Conservation (phyloP, 2,113 vertebrate species). For the Mirounga angustirostris region DNA sequence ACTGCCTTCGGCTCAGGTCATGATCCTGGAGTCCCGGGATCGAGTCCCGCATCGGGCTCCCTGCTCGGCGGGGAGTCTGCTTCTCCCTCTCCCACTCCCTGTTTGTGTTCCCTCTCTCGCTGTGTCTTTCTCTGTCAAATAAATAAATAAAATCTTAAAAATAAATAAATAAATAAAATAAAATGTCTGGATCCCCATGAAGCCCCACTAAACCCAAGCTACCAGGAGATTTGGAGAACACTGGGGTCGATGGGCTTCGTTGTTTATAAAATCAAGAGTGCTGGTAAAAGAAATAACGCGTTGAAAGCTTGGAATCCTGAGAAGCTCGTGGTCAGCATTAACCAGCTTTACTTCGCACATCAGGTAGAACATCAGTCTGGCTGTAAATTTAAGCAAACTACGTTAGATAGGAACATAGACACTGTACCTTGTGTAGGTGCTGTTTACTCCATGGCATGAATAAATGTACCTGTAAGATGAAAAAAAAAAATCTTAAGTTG, state of each 20-base stretch:
- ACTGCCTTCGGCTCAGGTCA: too few relatives aligned
- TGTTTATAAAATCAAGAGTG: slow-evolving; percentile 93
- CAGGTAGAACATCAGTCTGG: not conserved
- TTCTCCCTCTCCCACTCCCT: too few relatives aligned
- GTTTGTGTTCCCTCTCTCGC: too few relatives aligned
- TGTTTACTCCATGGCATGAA: not conserved
- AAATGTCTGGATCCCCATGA: slow-evolving; percentile 84
- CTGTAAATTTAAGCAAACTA: not conserved
- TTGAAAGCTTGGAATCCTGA: not conserved
- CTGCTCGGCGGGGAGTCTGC: too few relatives aligned
- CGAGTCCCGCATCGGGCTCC: too few relatives aligned
- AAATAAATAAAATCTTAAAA: too few relatives aligned
- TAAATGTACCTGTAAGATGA: not conserved
- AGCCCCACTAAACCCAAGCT: slow-evolving; percentile 90
- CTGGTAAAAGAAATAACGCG: slow-evolving; percentile 82
- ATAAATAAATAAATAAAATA: not conserved
- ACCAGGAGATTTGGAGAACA: slow-evolving; percentile 92
- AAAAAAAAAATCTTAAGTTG: not conserved
- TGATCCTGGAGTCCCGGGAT: too few relatives aligned
- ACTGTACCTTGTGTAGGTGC: not conserved
- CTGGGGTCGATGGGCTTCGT: slow-evolving; percentile 85
- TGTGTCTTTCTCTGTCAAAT: too few relatives aligned
- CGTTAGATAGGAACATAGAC: not conserved
- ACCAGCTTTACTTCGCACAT: not conserved
- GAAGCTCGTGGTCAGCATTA: not conserved